These are phyloP conservation scores for Diplazon laetatorius DNA, from an alignment of 2,888 invertebrate species.

Conservation along the genomic window DNA sequence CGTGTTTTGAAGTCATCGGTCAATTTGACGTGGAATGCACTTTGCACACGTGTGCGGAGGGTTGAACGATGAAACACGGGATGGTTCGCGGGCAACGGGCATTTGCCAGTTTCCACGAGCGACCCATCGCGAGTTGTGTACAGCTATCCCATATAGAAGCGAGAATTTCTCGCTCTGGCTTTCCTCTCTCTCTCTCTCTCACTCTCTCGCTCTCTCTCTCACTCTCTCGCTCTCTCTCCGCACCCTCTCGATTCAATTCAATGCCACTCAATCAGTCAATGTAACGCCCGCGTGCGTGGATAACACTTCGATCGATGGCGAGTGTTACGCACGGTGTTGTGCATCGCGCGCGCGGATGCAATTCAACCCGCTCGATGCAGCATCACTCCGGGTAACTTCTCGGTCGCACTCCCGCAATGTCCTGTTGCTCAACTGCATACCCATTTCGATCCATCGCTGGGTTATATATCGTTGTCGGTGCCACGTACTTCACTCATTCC, in stretches of 20 bases:
- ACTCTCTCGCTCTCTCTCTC: no score
- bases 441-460: constrained; percentile 5
- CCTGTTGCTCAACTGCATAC: constrained; percentile 3
- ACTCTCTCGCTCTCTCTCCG: constrained; percentile 16
- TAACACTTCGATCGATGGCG: constrained; percentile 65
- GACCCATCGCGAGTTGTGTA: constrained; percentile 44
- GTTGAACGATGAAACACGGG: constrained; percentile 53
- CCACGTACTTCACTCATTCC: constrained; percentile 48
- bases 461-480: constrained; percentile 27
- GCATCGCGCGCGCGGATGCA: constrained; percentile 47
- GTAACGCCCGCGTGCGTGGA: constrained; percentile 78
- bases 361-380: constrained; percentile 34
- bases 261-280: constrained; percentile 82
- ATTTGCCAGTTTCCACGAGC: constrained; percentile 74
- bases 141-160: constrained; percentile 12
- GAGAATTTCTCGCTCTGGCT: constrained; percentile 33
- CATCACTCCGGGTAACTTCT: constrained; percentile 41
- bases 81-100: constrained; percentile 67
- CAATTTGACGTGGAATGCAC: neutral
- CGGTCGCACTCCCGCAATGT: constrained; percentile 51
- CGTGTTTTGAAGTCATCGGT: neutral
- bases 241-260: constrained; percentile 81
- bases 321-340: constrained; percentile 47
- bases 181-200: no score
- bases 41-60: neutral